Percentiles rank a stretch among this genome's conserved stretches.
phyloP scores from a whole-genome alignment of 2,113 vertebrate genomes.

The Dunckerocampus dactyliophorus region DNA sequence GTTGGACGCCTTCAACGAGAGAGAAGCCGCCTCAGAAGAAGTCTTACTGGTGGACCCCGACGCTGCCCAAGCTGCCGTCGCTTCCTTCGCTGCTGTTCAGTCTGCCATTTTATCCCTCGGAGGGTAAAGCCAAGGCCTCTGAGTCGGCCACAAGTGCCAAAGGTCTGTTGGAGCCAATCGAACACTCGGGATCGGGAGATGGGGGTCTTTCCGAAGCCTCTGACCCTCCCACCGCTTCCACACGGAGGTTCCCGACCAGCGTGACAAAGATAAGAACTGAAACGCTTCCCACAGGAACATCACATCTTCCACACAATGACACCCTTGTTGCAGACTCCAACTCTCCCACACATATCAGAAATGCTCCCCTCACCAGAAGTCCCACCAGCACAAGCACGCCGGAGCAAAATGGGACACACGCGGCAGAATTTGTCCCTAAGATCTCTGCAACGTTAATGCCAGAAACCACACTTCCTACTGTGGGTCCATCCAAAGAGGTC shows the following conservation, averaged over 20 bases:
- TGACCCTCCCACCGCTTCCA: constrained; percentile 28
- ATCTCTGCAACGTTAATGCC: constrained; percentile 1
- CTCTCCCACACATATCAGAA: constrained; percentile 40
- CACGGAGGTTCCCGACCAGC: constrained; percentile 28
- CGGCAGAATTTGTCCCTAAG: no score
- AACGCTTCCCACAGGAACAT: constrained; percentile 42
- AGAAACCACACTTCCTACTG: constrained; percentile 49
- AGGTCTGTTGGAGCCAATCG: constrained; percentile 11
- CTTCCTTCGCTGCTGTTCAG: constrained; percentile 9
- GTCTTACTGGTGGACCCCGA: constrained; percentile 28
- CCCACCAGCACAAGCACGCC: constrained; percentile 30
- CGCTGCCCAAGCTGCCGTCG: constrained; percentile 32
- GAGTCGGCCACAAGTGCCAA: constrained; percentile 15
- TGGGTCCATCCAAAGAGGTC: constrained; percentile 23
- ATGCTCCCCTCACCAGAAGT: constrained; percentile 37
- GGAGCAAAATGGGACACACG: constrained; percentile 37
- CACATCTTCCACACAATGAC: constrained; percentile 49
- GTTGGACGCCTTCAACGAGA: constrained; percentile 7
- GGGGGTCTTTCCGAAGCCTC: constrained; percentile 30
- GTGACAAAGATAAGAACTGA: constrained; percentile 39
- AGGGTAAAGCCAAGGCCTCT: neutral
- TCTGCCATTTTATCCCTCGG: constrained; percentile 16
- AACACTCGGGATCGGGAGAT: constrained; percentile 47
- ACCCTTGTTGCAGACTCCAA: constrained; percentile 42
- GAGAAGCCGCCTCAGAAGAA: constrained; percentile 31